Base-by-base conservation (phyloP, 2,113 vertebrate genomes). In the Ailuropoda melanoleuca region DNA sequence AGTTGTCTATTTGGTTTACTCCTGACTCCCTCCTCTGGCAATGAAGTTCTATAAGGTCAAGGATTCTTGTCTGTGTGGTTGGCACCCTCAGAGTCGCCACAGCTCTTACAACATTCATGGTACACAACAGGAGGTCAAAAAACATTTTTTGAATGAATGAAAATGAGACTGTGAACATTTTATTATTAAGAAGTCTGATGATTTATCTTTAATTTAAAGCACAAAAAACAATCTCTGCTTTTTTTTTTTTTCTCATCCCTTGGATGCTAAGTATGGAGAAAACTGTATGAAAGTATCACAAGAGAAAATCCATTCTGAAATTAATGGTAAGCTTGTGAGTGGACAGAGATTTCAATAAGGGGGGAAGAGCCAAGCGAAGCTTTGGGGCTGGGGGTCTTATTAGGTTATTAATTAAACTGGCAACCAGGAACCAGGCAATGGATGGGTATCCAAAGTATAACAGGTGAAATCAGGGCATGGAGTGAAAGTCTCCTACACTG, bases 261-360 rank as follows among this genome's bases (percentile, higher is more conserved):
- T 62, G 17, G 13, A 83, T 8, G 19, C 24, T 87, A 68, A 18
- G 43, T 37, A 50, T 1, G 2, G n/a, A 85, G 4, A 92, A 29
- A 72, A 10, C 11, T 60, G 17, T n/a, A 31, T 46, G n/a, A 75
- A 56, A 82, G 17, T 50, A 10, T 4, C 34, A 46, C 6, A 1
- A 55, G 58, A 55, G 13, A 72, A 80, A 93, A 82, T 72, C 88
- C 17, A 60, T 92, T 95, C 64, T 82, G 39, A 96, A 97, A 89
- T 8, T n/a, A 60, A 66, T 53, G 58, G 26, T 60, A 60, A 78
- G 13, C 7, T 72, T 34, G 9, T 89, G 15, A 13, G 56, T 86
- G 19, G 58, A 53, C 11, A 55, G 12, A 37, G 19, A 19, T 77
- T 60, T 78, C 37, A 34, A 34, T 21, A 29, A 64, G 14, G 15